phyloP scores from a whole-genome alignment of 92 coral and sea anemone species.

The Bergia puertoricense region DNA sequence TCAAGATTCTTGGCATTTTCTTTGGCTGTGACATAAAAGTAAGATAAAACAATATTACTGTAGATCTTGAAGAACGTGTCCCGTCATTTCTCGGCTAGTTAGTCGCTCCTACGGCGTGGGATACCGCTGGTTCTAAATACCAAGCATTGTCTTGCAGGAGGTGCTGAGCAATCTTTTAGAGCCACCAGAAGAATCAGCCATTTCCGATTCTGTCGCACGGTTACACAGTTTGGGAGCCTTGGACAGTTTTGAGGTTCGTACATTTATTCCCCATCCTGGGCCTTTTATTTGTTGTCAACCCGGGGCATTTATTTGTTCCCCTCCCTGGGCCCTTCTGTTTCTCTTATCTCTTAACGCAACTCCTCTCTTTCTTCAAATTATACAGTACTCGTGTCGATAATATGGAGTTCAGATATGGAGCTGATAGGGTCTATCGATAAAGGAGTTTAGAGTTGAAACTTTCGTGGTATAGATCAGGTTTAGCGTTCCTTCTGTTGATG shows the following conservation, averaged over 20 bases:
- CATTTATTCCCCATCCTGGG: background rate
- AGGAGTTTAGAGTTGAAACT: too few species aligned
- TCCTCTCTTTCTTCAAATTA: background rate
- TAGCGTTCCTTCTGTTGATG: too few species aligned
- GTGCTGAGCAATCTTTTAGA: slow-evolving; percentile 72
- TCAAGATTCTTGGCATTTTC: slow-evolving; percentile 82
- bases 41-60: background rate
- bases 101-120: too few species aligned
- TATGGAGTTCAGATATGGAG: too few species aligned
- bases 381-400: too few species aligned
- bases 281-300: too few species aligned
- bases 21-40: slow-evolving; percentile 81
- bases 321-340: background rate
- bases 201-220: slow-evolving; percentile 70
- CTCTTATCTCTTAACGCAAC: background rate
- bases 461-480: too few species aligned
- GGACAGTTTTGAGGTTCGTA: slow-evolving; percentile 71
- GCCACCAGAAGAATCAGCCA: slow-evolving; percentile 71
- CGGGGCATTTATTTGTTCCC: too few species aligned
- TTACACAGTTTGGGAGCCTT: slow-evolving; percentile 86
- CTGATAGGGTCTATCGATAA: too few species aligned
- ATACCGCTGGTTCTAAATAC: background rate
- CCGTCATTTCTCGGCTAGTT: background rate
- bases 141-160: slow-evolving; percentile 45
- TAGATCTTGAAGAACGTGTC: background rate